Conservation (phyloP, 2,888 invertebrate genomes). For the Amorpha juglandis region DNA sequence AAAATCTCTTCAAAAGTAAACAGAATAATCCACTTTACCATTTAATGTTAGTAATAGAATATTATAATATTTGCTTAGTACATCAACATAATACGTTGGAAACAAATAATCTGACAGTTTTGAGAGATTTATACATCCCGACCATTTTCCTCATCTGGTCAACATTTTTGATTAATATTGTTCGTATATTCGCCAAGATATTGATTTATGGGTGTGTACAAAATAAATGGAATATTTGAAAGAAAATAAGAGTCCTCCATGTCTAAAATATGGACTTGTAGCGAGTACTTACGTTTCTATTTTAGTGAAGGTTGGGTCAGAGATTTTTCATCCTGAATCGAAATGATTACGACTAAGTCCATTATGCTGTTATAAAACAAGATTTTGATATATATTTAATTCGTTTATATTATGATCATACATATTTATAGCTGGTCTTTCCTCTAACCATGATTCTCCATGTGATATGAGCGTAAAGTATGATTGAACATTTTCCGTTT, state of each 20-base stretch:
- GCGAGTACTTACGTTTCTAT: neutral
- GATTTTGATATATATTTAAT: too few relatives aligned
- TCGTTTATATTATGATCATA: too few relatives aligned
- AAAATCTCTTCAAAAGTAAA: too few relatives aligned
- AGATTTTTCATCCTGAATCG: neutral
- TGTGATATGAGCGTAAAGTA: too few relatives aligned
- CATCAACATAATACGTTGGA: neutral
- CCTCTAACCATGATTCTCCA: too few relatives aligned
- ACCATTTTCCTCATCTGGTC: constrained; percentile 14
- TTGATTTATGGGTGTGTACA: constrained; percentile 10
- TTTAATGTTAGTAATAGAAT: neutral
- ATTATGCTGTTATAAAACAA: too few relatives aligned
- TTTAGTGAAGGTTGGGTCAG: neutral
- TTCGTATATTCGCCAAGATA: constrained; percentile 6
- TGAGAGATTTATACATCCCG: constrained; percentile 12
- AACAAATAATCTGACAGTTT: constrained; percentile 12
- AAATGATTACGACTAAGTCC: too few relatives aligned
- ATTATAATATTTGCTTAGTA: neutral
- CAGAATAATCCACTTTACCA: too few relatives aligned
- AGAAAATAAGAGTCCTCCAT: neutral
- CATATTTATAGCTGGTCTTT: too few relatives aligned
- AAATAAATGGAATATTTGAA: constrained; percentile 19
- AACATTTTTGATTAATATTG: constrained; percentile 21
- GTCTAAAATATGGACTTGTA: neutral
- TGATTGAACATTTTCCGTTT: too few relatives aligned